Conservation (phyloP, 2,888 invertebrate genomes). For the Thymelicus lineola region DNA sequence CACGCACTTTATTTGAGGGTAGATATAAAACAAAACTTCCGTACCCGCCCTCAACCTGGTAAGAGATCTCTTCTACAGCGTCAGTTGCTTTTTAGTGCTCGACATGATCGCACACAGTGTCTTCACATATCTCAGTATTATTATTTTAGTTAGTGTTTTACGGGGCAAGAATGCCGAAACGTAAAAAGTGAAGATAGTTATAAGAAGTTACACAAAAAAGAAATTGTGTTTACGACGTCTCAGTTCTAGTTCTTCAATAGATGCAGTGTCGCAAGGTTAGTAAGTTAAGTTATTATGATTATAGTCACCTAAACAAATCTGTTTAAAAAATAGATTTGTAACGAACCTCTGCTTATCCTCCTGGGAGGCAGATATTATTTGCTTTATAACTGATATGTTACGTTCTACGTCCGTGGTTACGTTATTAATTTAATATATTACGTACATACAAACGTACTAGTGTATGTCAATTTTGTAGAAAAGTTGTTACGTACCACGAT, state of each 20-base stretch:
- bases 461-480: no score
- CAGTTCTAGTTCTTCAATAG: neutral
- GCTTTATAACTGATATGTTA: no score
- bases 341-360: no score
- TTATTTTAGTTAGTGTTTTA: neutral
- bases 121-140: neutral
- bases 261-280: neutral
- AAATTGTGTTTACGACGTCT: neutral
- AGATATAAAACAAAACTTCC: no score
- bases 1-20: no score
- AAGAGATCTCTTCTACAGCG: neutral
- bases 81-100: conserved; percentile 1
- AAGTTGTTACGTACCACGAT: no score
- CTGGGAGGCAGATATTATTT: no score
- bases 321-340: no score
- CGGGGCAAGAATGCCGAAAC: neutral
- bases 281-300: neutral
- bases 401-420: no score
- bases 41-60: neutral
- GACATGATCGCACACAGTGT: neutral
- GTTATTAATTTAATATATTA: no score
- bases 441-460: no score
- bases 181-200: neutral
- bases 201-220: neutral
- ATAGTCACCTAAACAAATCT: no score